Percentiles rank a stretch among this genome's conserved stretches.
Evolutionary conservation across 2,113 vertebrate genomes (phyloP).

Genomic region (Myrmecophaga tridactyla): DNA sequence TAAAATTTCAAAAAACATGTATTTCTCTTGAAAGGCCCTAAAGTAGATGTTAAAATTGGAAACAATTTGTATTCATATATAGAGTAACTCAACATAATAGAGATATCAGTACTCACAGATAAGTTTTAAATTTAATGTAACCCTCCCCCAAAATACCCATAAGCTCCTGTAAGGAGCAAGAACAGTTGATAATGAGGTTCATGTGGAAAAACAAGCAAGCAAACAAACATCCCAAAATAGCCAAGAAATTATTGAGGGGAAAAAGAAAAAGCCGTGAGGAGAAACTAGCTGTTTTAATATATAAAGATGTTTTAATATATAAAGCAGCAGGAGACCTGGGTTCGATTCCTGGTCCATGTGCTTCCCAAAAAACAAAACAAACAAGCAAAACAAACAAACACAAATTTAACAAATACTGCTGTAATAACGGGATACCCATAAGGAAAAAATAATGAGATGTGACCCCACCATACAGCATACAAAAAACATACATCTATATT

Average conservation of each 20-base stretch:
- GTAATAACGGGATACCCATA: no score
- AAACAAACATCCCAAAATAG: background rate
- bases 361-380: no score
- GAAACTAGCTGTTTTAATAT: background rate
- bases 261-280: background rate
- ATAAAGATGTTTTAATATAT: background rate
- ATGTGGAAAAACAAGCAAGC: background rate
- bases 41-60: background rate
- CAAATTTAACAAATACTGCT: no score
- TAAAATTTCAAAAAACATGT: background rate
- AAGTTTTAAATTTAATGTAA: background rate
- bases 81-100: background rate
- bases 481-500: no score
- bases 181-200: background rate
- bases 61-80: background rate
- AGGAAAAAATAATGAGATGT: no score
- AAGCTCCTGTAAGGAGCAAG: background rate
- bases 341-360: no score
- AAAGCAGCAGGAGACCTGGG: no score
- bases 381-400: no score
- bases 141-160: background rate
- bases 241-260: background rate
- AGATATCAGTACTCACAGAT: background rate
- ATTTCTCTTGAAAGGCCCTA: background rate
- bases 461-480: no score